Evolutionary conservation across 2,113 vertebrate genomes (phyloP).

Genomic region (Neomonachus schauinslandi): DNA sequence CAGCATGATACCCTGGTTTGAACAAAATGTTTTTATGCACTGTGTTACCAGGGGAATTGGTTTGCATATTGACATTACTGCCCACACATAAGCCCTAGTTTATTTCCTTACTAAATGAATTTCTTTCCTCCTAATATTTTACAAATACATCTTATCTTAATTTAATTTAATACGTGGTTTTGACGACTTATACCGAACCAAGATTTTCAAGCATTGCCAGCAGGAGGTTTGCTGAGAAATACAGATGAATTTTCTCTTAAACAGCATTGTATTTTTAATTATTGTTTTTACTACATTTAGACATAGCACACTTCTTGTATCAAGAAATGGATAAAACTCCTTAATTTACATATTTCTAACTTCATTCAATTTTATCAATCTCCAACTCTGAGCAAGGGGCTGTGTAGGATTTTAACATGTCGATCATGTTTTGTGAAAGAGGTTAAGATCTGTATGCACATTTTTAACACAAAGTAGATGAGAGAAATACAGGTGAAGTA

Average conservation of each 20-base stretch:
- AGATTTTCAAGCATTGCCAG: constrained; percentile 35
- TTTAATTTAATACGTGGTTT: constrained; percentile 28
- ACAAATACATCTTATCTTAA: constrained; percentile 44
- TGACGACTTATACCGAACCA: not conserved
- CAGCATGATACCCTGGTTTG: constrained; percentile 67
- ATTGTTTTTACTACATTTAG: constrained; percentile 37
- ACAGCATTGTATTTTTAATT: constrained; percentile 37
- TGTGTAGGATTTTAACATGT: not conserved
- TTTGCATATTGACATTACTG: constrained; percentile 62
- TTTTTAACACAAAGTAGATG: not conserved
- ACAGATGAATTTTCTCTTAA: constrained; percentile 1
- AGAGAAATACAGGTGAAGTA: not conserved
- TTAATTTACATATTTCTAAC: not conserved
- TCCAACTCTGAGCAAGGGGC: not conserved
- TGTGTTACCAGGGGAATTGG: constrained; percentile 68
- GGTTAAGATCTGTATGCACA: not conserved
- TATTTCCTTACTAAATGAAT: constrained; percentile 61
- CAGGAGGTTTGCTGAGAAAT: not conserved
- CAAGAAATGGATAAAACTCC: not conserved
- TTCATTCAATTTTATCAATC: not conserved
- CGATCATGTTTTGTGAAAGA: not conserved
- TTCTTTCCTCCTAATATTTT: constrained; percentile 57
- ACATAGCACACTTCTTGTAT: not conserved
- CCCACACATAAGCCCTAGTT: constrained; percentile 41
- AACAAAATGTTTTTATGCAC: constrained; percentile 80